Percentiles rank a stretch among this genome's conserved stretches.
phyloP scores from a whole-genome alignment of 2,113 vertebrate species.

The Falco punctatus region DNA sequence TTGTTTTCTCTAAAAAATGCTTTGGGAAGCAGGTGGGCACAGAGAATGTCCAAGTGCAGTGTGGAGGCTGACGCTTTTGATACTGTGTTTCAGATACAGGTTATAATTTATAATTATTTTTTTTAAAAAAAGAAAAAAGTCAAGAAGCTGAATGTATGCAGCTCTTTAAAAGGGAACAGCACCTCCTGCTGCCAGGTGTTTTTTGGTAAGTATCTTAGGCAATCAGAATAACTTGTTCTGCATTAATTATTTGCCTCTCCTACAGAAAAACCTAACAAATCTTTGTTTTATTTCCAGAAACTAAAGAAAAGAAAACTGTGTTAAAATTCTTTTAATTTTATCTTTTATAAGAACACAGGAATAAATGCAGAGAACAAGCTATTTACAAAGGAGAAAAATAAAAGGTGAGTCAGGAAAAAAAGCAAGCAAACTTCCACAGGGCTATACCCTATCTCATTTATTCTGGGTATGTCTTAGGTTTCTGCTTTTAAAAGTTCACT shows the following conservation, averaged over 20 bases:
- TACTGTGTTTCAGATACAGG: fast-evolving
- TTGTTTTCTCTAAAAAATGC: neutral
- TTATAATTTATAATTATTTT: neutral
- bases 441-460: neutral
- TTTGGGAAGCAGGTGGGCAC: neutral
- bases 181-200: neutral
- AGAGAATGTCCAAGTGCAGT: neutral
- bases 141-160: neutral
- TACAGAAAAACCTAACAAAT: neutral
- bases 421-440: neutral
- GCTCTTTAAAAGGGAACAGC: neutral
- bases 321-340: neutral
- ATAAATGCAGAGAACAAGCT: neutral
- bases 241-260: neutral
- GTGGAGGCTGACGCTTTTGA: neutral
- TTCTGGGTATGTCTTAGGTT: neutral
- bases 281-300: constrained; percentile 20
- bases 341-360: neutral
- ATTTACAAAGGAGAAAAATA: neutral
- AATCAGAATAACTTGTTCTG: neutral
- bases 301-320: neutral
- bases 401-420: neutral
- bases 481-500: neutral
- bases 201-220: neutral
- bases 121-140: neutral